Percentiles rank a stretch among this genome's conserved stretches.
phyloP scores from a whole-genome alignment of 2,797 vertebrate genomes.

The Aplochiton taeniatus region DNA sequence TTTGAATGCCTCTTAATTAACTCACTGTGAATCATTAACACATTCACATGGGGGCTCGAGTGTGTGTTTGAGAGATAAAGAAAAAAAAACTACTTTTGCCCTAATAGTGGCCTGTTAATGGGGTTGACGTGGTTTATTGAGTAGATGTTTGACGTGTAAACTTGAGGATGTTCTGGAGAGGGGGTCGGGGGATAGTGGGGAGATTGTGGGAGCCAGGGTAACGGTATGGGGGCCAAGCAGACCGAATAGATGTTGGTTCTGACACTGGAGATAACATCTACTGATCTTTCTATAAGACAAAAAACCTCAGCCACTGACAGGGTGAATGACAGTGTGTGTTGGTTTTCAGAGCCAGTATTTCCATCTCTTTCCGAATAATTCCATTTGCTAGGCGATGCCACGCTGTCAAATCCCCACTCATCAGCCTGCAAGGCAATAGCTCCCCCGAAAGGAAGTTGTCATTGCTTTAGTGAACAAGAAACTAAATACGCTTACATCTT shows the following conservation, averaged over 20 bases:
- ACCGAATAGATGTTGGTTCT: background rate
- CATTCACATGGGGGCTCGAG: slow-evolving; percentile 17
- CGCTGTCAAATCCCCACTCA: no score
- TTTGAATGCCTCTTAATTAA: slow-evolving; percentile 50
- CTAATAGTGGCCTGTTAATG: slow-evolving; percentile 14
- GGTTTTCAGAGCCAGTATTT: no score
- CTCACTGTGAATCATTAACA: slow-evolving; percentile 41
- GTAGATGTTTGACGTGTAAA: background rate
- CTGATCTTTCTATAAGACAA: background rate
- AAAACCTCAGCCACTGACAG: background rate
- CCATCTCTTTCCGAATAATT: no score
- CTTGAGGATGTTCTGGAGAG: background rate
- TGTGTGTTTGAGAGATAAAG: slow-evolving; percentile 39
- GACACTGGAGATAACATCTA: background rate
- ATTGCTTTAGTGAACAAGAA: no score
- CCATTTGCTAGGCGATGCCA: no score
- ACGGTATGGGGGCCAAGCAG: background rate
- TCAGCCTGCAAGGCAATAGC: no score
- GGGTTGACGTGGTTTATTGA: slow-evolving; percentile 10
- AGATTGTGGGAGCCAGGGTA: background rate
- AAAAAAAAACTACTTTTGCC: slow-evolving; percentile 2
- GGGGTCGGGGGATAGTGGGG: background rate
- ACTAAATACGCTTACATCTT: no score
- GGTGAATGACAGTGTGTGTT: no score
- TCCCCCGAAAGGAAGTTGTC: no score